A percentile compares a stretch with the other conserved stretches of the same genome.
Evolutionary conservation across 1,140 invertebrate genomes (phyloP).

Genomic region (Drosophila truncata): DNA sequence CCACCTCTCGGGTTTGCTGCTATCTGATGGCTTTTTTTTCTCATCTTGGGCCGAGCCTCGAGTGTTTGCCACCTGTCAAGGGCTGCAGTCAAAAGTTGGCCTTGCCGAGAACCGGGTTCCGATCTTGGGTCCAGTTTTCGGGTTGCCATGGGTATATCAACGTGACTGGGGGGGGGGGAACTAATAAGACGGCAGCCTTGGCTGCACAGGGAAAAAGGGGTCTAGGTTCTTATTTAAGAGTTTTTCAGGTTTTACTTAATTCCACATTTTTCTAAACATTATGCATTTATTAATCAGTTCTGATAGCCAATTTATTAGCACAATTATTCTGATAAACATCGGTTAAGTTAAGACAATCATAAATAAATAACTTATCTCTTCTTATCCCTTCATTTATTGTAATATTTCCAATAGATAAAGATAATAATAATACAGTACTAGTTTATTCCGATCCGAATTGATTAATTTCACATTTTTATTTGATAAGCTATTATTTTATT

Average conservation of each 20-base stretch:
- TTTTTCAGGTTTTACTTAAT: no score
- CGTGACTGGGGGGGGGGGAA: background rate
- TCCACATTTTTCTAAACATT: background rate
- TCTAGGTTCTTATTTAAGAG: no score
- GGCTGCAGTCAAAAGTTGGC: slow-evolving; percentile 61
- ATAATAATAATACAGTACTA: background rate
- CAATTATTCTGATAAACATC: background rate
- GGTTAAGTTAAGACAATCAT: background rate
- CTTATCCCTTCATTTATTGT: background rate
- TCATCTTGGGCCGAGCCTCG: slow-evolving; percentile 39
- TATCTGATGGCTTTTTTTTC: slow-evolving; percentile 58
- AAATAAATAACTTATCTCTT: background rate
- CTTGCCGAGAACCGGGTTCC: slow-evolving; percentile 23
- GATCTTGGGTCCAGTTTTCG: slow-evolving; percentile 21
- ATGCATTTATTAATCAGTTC: background rate
- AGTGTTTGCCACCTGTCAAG: slow-evolving; percentile 70
- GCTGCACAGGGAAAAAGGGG: slow-evolving; percentile 18
- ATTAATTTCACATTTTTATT: background rate
- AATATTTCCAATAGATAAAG: background rate
- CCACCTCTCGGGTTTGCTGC: slow-evolving; percentile 12
- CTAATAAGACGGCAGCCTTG: slow-evolving; percentile 46
- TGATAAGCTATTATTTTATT: background rate
- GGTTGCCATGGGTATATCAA: slow-evolving; percentile 1
- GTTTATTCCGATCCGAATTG: background rate
- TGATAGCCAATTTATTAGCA: background rate